Percentiles rank a stretch among this genome's conserved stretches.
These are phyloP conservation scores for Gastrophysa polygoni DNA, from an alignment of 2,888 invertebrate species.

Conservation along the genomic window DNA sequence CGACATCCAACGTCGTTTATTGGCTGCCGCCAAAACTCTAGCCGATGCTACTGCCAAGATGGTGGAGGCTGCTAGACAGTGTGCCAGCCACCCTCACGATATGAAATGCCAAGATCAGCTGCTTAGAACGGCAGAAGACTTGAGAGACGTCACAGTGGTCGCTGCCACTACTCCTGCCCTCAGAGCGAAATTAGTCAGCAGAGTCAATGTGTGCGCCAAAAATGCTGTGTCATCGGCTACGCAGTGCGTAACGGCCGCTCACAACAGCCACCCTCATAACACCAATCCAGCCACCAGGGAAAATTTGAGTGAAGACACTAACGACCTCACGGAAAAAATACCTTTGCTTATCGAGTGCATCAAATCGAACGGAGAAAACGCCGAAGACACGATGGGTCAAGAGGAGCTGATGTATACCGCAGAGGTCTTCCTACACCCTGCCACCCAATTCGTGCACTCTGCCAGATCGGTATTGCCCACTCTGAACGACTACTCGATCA, in stretches of 20 bases:
- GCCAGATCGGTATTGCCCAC: conserved; percentile 83
- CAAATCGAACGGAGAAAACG: conserved; percentile 70
- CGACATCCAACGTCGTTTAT: conserved; percentile 79
- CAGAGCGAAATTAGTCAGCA: conserved; percentile 73
- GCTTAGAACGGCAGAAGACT: conserved; percentile 87
- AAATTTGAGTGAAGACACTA: conserved; percentile 76
- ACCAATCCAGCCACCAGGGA: conserved; percentile 72
- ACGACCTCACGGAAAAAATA: conserved; percentile 75
- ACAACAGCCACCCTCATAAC: conserved; percentile 79
- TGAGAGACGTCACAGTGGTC: conserved; percentile 88
- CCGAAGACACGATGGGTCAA: conserved; percentile 77
- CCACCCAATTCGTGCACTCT: conserved; percentile 75
- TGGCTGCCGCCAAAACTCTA: conserved; percentile 92
- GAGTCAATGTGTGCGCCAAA: conserved; percentile 75
- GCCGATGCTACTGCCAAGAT: conserved; percentile 97
- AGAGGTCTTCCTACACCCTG: conserved; percentile 80
- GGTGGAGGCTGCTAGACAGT: conserved; percentile 92
- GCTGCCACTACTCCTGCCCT: conserved; percentile 79
- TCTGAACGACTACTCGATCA: conserved; percentile 76
- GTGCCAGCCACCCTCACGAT: conserved; percentile 85
- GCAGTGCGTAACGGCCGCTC: conserved; percentile 86
- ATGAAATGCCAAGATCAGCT: conserved; percentile 80
- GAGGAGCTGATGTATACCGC: conserved; percentile 81
- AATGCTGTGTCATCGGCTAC: conserved; percentile 88
- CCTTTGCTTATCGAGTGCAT: conserved; percentile 82